Evolutionary conservation across 2,113 vertebrate genomes (phyloP), one percentile per base, ranked within the genome.

Genomic region (Alaudala cheleensis): DNA sequence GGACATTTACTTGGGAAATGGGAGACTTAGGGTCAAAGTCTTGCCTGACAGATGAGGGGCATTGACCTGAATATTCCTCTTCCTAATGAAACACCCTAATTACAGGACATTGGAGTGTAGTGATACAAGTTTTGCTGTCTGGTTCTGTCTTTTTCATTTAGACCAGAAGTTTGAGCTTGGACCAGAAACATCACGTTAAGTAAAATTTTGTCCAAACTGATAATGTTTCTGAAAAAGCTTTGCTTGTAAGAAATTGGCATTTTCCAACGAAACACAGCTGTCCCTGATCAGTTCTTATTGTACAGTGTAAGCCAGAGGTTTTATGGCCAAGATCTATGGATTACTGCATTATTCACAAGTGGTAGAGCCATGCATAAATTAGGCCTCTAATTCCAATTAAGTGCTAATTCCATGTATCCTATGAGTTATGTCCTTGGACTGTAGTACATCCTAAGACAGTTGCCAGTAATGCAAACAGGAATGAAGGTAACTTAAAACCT

Each of bases 1-100:
- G 95, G 96, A 95, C 96, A 93, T 95, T 93, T 95, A 95, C 94
- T 96, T 95, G 96, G 94, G 96, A 95, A 95, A 94, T 95, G 94
- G 92, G 89, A 96, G 91, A 93, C 86, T 96, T 78, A 49, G 94
- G 95, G 95, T 97, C 96, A 96, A 91, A 86, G 73, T 89, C 77
- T 91, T 94, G 91, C 86, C 94, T 96, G 94, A 96, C 89, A 95
- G 95, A 97, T 87, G 96, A 95, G 93, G 91, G 94, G 66, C 92
- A 93, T 19, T 96, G 94, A 97, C 96, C 95, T 95, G 95, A 95
- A 92, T 96, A 93, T 95, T 95, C 94, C 78, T 95, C 81, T 95
- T 95, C 73, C 92, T 96, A 95, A 91, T 87, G 93, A 95, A 95
- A 94, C 65, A 71, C 72, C 81, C 91, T 93, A 95, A 97, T 91